Conservation (phyloP, 2,113 vertebrate species). For the Saguinus imperator region DNA sequence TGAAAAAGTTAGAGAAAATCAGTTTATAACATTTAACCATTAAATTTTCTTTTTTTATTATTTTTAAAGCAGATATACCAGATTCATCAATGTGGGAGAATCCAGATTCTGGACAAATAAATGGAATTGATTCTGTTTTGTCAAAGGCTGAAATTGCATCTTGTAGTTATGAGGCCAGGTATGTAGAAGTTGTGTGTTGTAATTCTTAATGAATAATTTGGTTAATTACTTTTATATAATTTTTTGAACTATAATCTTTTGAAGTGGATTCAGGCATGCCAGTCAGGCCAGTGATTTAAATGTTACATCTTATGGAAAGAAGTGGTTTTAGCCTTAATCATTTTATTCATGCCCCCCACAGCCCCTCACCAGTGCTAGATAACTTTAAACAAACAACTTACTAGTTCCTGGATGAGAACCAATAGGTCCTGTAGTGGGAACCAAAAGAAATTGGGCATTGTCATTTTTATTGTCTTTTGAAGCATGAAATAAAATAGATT, state of each 20-base stretch:
- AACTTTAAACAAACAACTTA: conserved; percentile 10
- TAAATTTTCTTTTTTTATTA: conserved; percentile 49
- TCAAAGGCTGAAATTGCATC: conserved; percentile 99
- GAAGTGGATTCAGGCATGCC: background rate
- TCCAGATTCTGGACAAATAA: conserved; percentile 80
- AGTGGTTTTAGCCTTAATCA: conserved; percentile 2
- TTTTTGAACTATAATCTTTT: conserved; percentile 1
- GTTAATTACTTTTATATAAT: conserved; percentile 21
- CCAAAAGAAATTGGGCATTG: background rate
- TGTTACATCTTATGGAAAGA: background rate
- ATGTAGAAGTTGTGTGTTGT: conserved; percentile 72
- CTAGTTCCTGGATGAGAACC: background rate
- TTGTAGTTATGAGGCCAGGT: conserved; percentile 99
- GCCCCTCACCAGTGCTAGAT: background rate
- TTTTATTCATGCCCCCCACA: background rate
- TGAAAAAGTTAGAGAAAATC: conserved; percentile 58
- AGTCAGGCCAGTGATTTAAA: background rate
- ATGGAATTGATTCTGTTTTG: conserved; percentile 86
- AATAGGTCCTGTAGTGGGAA: background rate
- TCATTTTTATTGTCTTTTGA: conserved; percentile 18
- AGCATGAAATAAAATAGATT: background rate
- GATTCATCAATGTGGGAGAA: conserved; percentile 85
- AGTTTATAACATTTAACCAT: conserved; percentile 44
- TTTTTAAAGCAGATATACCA: conserved; percentile 83
- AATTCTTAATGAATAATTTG: background rate